These are phyloP conservation scores for Agrotis clavis DNA, from an alignment of 2,888 invertebrate species.

Conservation along the genomic window DNA sequence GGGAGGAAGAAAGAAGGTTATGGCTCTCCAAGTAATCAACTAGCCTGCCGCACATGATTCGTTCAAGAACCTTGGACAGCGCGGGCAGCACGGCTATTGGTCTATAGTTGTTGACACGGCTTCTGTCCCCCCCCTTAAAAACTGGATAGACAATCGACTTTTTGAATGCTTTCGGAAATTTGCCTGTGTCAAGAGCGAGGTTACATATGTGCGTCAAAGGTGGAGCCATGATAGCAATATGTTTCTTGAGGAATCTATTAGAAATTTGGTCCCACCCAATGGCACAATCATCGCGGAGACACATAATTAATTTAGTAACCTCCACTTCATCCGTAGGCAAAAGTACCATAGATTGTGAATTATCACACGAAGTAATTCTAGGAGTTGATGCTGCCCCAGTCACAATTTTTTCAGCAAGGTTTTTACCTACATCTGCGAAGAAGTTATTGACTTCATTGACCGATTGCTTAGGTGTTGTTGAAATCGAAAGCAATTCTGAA, in stretches of 20 bases:
- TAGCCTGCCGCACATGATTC: not conserved
- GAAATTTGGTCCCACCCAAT: slow-evolving; percentile 37
- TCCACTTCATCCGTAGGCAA: slow-evolving; percentile 29
- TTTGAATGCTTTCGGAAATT: not conserved
- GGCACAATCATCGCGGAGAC: slow-evolving; percentile 21
- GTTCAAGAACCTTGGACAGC: not conserved
- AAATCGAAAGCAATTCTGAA: not conserved
- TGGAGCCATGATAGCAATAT: not conserved
- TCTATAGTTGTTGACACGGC: not conserved
- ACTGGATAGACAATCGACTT: not conserved
- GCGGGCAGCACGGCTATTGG: not conserved
- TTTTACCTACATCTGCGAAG: not conserved
- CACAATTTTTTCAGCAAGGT: not conserved
- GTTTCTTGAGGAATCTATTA: not conserved
- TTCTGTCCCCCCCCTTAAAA: not conserved
- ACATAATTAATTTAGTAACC: slow-evolving; percentile 5
- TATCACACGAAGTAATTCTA: not conserved
- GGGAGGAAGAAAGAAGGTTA: not conserved
- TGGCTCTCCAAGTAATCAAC: not conserved
- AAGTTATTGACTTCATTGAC: not conserved
- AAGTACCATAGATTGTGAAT: not conserved
- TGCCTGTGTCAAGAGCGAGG: not conserved
- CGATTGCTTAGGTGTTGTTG: not conserved
- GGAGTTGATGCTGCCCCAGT: not conserved
- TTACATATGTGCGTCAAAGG: not conserved